phyloP scores from a whole-genome alignment of 2,888 invertebrate genomes.

The Macrophya annulata region DNA sequence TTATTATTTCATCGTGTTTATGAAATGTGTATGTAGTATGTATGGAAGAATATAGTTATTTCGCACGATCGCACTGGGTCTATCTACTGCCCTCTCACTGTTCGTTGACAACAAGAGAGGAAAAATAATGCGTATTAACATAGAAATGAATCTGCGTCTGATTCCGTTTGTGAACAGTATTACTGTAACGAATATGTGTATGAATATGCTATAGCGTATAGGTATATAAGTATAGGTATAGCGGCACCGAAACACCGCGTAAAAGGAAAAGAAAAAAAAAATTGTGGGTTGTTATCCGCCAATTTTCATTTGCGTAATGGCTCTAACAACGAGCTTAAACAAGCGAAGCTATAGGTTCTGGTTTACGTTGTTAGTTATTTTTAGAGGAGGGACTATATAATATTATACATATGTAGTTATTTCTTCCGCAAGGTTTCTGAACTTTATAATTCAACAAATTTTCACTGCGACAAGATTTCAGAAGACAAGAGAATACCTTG shows the following conservation, averaged over 20 bases:
- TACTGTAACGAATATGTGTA: not conserved
- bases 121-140: not conserved
- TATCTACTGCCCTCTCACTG: not conserved
- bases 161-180: not conserved
- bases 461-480: not conserved
- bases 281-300: slow-evolving; percentile 19
- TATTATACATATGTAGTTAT: not conserved
- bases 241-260: not conserved
- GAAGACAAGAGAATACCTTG: too few species aligned
- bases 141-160: not conserved
- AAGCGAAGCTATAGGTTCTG: not conserved
- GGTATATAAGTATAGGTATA: not conserved
- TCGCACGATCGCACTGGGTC: slow-evolving; percentile 2
- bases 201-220: not conserved
- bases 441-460: not conserved
- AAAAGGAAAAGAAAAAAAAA: not conserved
- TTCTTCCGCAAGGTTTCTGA: not conserved
- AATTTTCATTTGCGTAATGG: slow-evolving; percentile 39
- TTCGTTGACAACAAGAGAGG: not conserved
- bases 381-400: not conserved
- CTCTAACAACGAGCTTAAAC: slow-evolving; percentile 27
- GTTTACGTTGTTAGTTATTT: slow-evolving; percentile 35
- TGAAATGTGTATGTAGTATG: not conserved
- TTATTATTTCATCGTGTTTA: slow-evolving; percentile 6
- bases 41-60: not conserved